Evolutionary conservation across 2,888 invertebrate species (phyloP), one percentile per base, ranked within the genome.

Genomic region (Machimus rusticus): DNA sequence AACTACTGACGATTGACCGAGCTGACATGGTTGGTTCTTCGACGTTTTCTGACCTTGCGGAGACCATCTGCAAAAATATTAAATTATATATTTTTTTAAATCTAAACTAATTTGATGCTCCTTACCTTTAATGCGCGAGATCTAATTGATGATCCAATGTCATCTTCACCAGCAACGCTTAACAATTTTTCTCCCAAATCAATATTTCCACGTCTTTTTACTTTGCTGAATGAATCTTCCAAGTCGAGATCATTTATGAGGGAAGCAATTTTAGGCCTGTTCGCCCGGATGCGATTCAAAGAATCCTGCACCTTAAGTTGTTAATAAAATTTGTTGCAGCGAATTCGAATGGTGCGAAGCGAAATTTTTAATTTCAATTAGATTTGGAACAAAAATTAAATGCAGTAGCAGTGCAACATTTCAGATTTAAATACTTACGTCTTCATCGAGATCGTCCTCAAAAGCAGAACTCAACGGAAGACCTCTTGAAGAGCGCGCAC

Each of bases 91-190:
- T n/a, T n/a, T n/a, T 46, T 31, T 31, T 57, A 37, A 74, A 82
- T 43, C 6, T 74, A 43, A 77, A 9, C 46, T 43, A 28, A 77
- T 82, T 43, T 4, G 5, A 74, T 66, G 19, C 5, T n/a, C 43
- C 78, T 16, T 85, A 89, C 89, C 88, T 89, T 91, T 90, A 94
- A 89, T 89, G 94, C 92, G 91, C 94, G 91, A 91, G 94, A 90
- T 91, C 94, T 90, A 88, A 93, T 93, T 78, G 94, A 93, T 4
- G 93, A 91, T 16, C 94, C 94, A 1, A 93, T 93, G 12, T 94
- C 94, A 8, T 94, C 94, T 87, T 95, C 93, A 46, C 95, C 95
- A 5, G 95, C 94, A 87, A 93, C 93, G 90, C 95, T 95, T 28
- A 95, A 92, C 6, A 86, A 37, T 87, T 87, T 85, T 34, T 87